These are phyloP conservation scores for Cataglyphis albicans DNA, from an alignment of 2,888 invertebrate species.

Conservation along the genomic window DNA sequence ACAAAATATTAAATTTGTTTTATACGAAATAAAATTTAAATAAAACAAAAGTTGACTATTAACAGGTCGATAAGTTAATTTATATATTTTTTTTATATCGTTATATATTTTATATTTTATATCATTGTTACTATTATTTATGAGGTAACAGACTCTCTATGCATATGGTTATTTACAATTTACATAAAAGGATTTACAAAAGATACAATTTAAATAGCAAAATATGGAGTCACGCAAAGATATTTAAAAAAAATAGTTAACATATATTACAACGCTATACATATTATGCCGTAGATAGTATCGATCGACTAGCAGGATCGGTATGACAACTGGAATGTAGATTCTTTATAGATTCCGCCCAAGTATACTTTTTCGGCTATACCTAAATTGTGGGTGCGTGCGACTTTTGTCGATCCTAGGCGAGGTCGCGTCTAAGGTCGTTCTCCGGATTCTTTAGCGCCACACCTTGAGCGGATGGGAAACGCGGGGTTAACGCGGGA, in stretches of 20 bases:
- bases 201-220: background rate
- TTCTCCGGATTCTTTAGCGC: constrained; percentile 69
- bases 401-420: constrained; percentile 34
- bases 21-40: background rate
- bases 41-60: background rate
- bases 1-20: background rate
- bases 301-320: background rate
- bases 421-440: constrained; percentile 72
- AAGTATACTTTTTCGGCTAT: background rate
- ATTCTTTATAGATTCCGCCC: background rate
- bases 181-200: background rate
- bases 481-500: constrained; percentile 56
- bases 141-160: background rate
- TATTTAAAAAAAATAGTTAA: background rate
- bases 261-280: background rate
- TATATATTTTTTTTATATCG: too few relatives aligned
- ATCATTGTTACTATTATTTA: background rate
- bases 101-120: constrained; percentile 1
- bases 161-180: background rate
- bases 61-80: background rate
- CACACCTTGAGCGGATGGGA: constrained; percentile 73
- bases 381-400: background rate
- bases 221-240: background rate
- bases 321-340: background rate
- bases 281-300: background rate